Conservation (phyloP, 2,113 vertebrate genomes). For the Dasyurus viverrinus region DNA sequence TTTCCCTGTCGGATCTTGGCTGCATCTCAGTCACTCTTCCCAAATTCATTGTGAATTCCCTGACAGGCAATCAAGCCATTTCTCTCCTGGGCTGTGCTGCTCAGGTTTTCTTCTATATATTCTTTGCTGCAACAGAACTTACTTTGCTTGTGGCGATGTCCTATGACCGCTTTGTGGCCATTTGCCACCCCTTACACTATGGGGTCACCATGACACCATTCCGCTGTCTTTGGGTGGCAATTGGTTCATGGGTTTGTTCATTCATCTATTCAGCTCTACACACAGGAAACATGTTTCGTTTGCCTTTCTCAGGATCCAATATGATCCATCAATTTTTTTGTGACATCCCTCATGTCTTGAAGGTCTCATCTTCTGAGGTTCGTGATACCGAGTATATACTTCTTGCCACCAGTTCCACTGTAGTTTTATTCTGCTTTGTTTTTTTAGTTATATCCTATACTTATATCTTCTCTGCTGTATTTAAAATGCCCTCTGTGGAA, state of each 20-base stretch:
- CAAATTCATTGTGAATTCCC: too few relatives aligned
- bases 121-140: not conserved
- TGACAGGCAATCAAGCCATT: too few relatives aligned
- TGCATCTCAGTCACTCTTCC: too few relatives aligned
- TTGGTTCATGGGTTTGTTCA: not conserved
- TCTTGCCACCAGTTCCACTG: not conserved
- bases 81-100: too few relatives aligned
- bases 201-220: too few relatives aligned
- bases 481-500: too few relatives aligned
- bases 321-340: conserved; percentile 36
- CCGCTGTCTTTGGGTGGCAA: not conserved
- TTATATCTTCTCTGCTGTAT: too few relatives aligned
- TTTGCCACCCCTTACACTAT: too few relatives aligned
- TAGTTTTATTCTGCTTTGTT: not conserved
- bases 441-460: not conserved
- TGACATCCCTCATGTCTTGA: conserved; percentile 1
- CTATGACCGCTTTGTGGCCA: too few relatives aligned
- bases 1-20: too few relatives aligned
- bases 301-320: conserved; percentile 13
- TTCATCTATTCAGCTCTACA: too few relatives aligned
- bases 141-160: conserved; percentile 13
- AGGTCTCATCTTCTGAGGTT: not conserved
- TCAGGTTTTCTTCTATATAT: too few relatives aligned
- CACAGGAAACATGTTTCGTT: not conserved
- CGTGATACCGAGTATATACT: not conserved